Percentiles rank a stretch among this genome's conserved stretches.
Evolutionary conservation across 1,140 invertebrate species (phyloP).

Genomic region (Drosophila santomea): DNA sequence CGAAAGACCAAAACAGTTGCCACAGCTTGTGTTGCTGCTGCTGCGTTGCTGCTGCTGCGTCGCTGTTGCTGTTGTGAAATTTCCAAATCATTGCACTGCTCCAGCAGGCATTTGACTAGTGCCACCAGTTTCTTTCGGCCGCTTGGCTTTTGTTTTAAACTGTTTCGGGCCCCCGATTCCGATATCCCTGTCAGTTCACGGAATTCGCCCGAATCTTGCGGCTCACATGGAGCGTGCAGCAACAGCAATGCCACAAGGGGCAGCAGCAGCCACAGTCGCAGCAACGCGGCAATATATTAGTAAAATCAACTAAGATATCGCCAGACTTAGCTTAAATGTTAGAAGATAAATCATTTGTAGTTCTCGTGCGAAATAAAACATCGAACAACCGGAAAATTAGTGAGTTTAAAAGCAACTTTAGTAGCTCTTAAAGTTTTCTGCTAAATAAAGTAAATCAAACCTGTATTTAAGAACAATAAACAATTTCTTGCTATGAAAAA

Average conservation of each 20-base stretch:
- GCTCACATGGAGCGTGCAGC: slow-evolving; percentile 35
- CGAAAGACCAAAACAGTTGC: slow-evolving; percentile 82
- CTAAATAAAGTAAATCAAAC: too few relatives aligned
- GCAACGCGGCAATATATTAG: background rate
- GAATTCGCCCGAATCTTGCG: slow-evolving; percentile 47
- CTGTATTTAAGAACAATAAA: too few relatives aligned
- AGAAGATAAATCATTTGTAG: background rate
- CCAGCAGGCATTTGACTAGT: slow-evolving; percentile 53
- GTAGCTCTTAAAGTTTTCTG: too few relatives aligned
- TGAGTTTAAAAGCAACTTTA: too few relatives aligned
- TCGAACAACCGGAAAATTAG: too few relatives aligned
- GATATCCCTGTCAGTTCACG: slow-evolving; percentile 69
- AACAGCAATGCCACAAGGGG: background rate
- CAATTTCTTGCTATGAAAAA: too few relatives aligned
- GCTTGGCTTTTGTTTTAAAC: slow-evolving; percentile 41
- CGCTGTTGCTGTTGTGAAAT: slow-evolving; percentile 73
- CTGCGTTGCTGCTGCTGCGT: slow-evolving; percentile 21
- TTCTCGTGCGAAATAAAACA: background rate
- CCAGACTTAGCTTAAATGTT: background rate
- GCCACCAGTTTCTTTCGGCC: slow-evolving; percentile 46
- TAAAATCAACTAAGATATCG: background rate
- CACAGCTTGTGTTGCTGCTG: slow-evolving; percentile 47
- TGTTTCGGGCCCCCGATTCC: slow-evolving; percentile 26
- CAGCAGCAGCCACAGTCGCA: too few relatives aligned
- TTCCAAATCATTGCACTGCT: slow-evolving; percentile 83